Base-by-base conservation (phyloP, 2,113 vertebrate genomes). In the Gobius niger region DNA sequence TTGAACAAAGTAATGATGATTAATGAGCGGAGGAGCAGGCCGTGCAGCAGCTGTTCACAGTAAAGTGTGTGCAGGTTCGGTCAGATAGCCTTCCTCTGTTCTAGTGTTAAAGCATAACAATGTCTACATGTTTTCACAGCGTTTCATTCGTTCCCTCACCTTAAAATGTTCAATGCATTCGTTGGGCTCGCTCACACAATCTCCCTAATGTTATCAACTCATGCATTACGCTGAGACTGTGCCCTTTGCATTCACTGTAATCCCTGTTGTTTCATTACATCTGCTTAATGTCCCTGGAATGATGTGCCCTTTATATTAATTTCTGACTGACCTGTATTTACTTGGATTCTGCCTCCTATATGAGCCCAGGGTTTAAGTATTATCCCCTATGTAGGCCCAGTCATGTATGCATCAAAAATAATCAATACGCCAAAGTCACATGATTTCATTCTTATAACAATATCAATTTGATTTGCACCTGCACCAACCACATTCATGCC, bases 101-200 rank as follows among this genome's bases (percentile, higher is more conserved):
- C 66, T 50, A 65, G 63, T 47, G 66, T 56, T 50, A 65, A 73
- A 63, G 54, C 68, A 54, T 68, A 67, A 52, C 50, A 70, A 66
- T 62, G 63, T 64, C 66, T 82, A 82, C 5, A 80, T 73, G 44
- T 52, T 67, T 72, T 64, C 60, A 72, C 44, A 77, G 70, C 73
- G 54, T 62, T 59, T 52, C 68, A 67, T 78, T 63, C 76, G 46
- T 70, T 53, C 59, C 14, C 12, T 14, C 47, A 52, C 8, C n/a
- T 82, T 41, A 63, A 63, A 47, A 74, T 78, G 71, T 79, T 79
- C 42, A 40, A 49, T 51, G 13, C 82, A 77, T 81, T 84, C 83
- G 76, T 67, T 63, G 72, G 87, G 85, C 87, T 86, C 83, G 88
- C 90, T 91, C 89, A 87, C 90, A 89, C 1, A 14, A 1, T 73